phyloP scores from a whole-genome alignment of 2,888 invertebrate species.

The Sceliomorpha sp. region DNA sequence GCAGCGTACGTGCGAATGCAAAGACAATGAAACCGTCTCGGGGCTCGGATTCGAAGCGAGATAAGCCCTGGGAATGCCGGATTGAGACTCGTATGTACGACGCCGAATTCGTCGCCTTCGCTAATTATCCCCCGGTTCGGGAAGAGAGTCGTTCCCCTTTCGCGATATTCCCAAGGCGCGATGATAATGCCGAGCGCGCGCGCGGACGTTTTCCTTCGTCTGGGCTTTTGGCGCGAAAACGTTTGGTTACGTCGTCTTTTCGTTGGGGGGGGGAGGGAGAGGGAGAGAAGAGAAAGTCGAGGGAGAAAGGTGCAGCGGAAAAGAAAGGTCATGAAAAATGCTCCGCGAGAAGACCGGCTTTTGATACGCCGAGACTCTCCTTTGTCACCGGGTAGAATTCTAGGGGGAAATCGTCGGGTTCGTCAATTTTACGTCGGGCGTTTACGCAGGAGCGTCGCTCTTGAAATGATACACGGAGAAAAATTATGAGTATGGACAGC shows the following conservation, averaged over 20 bases:
- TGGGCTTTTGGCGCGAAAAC: too few relatives aligned
- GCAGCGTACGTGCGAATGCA: constrained; percentile 32
- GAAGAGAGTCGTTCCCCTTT: too few relatives aligned
- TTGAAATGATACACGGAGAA: too few relatives aligned
- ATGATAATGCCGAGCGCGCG: too few relatives aligned
- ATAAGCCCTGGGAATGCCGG: constrained; percentile 34
- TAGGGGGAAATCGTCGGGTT: too few relatives aligned
- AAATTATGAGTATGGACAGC: too few relatives aligned
- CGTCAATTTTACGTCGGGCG: too few relatives aligned
- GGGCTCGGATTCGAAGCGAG: constrained; percentile 17
- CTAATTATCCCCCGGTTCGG: constrained; percentile 28
- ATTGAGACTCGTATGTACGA: constrained; percentile 32
- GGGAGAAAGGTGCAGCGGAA: constrained; percentile 2
- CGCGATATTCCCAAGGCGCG: too few relatives aligned
- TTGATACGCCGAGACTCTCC: background rate
- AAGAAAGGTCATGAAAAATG: background rate
- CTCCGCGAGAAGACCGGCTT: background rate
- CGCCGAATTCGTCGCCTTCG: constrained; percentile 25
- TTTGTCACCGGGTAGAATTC: too few relatives aligned
- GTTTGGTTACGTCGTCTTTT: background rate
- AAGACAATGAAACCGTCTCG: constrained; percentile 39
- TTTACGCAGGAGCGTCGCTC: too few relatives aligned
- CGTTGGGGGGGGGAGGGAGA: background rate
- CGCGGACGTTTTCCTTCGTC: too few relatives aligned
- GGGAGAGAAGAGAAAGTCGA: background rate